A percentile compares a stretch with the other conserved stretches of the same genome.
These are phyloP conservation scores for Bombus affinis DNA, from an alignment of 1,140 invertebrate species.

Conservation along the genomic window DNA sequence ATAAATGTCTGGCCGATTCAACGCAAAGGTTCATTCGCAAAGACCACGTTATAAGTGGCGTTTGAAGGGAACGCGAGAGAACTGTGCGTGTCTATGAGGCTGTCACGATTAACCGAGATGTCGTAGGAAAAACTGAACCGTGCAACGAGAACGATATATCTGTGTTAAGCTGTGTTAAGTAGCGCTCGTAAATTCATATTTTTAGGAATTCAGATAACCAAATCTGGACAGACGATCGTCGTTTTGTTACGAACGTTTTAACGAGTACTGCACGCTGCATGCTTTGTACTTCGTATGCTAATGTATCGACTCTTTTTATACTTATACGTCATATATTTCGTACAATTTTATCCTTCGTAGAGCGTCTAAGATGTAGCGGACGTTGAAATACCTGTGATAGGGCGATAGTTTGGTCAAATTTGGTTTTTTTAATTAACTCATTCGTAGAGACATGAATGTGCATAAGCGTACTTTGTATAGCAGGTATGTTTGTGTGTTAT, in stretches of 20 bases:
- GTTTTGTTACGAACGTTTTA: too few relatives aligned
- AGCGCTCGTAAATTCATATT: neutral
- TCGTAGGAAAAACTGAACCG: neutral
- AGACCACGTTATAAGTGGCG: neutral
- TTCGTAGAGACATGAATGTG: too few relatives aligned
- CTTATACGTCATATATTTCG: too few relatives aligned
- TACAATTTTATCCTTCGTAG: too few relatives aligned
- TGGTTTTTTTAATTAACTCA: rapidly evolving
- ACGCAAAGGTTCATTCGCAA: neutral
- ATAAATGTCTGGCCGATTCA: conserved; percentile 31
- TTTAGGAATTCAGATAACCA: neutral
- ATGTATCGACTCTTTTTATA: too few relatives aligned
- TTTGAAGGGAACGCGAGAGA: neutral
- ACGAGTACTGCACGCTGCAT: too few relatives aligned
- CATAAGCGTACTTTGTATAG: too few relatives aligned
- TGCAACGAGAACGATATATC: neutral
- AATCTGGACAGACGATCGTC: too few relatives aligned
- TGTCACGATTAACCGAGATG: neutral
- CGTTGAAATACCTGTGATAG: too few relatives aligned
- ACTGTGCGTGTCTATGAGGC: neutral
- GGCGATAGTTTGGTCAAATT: rapidly evolving
- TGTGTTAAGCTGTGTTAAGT: neutral
- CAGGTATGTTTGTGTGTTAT: too few relatives aligned
- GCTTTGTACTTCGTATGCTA: too few relatives aligned
- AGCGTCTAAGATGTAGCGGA: too few relatives aligned